Evolutionary conservation across 2,888 invertebrate genomes (phyloP).

Genomic region (Eutolmus rufibarbis): DNA sequence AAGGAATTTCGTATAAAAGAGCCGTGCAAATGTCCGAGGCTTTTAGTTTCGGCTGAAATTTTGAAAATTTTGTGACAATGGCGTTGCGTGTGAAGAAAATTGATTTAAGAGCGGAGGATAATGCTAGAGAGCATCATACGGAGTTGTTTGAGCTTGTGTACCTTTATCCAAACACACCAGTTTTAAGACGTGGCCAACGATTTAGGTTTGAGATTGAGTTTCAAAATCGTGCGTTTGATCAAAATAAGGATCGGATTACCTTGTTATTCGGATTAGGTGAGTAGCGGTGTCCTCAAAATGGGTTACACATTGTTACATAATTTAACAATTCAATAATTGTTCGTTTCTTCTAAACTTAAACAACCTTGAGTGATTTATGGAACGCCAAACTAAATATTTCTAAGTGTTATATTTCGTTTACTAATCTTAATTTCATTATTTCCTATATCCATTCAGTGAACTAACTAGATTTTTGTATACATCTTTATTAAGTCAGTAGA

Average conservation of each 20-base stretch:
- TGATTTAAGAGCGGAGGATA: constrained; percentile 73
- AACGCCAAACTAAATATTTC: no score
- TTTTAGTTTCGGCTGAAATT: neutral
- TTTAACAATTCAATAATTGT: neutral
- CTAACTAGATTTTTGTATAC: no score
- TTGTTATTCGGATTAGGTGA: constrained; percentile 74
- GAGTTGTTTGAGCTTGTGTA: constrained; percentile 73
- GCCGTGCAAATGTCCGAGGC: neutral
- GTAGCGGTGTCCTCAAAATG: constrained; percentile 41
- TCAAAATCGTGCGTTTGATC: constrained; percentile 67
- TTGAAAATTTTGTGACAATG: constrained; percentile 54
- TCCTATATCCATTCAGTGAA: no score
- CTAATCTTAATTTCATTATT: no score
- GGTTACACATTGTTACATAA: no score
- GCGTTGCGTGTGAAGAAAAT: constrained; percentile 68
- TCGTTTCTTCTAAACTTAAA: no score
- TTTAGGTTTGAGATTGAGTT: constrained; percentile 76
- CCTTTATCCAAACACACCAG: constrained; percentile 69
- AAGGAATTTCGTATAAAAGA: neutral
- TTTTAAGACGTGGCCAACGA: constrained; percentile 76
- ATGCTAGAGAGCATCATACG: constrained; percentile 74
- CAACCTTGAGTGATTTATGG: no score
- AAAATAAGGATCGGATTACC: constrained; percentile 70
- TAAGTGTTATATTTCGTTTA: no score
- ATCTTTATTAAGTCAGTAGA: no score